These are phyloP conservation scores for Vombatus ursinus DNA, from an alignment of 2,113 vertebrate species.

Conservation along the genomic window DNA sequence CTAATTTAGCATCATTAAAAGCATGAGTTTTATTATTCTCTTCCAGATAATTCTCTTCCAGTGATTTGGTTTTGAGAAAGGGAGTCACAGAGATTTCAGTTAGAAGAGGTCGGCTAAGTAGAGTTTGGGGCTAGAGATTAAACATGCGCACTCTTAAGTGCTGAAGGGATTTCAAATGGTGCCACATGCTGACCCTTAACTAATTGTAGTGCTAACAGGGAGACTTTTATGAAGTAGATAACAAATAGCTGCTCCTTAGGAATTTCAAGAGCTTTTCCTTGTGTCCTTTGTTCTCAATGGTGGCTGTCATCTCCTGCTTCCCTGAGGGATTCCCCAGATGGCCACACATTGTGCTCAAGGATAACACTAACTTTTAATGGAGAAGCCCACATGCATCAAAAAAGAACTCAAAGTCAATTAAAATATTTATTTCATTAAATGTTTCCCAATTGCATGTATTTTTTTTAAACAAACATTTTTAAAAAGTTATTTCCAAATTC, in stretches of 20 bases:
- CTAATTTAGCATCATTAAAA: constrained; percentile 46
- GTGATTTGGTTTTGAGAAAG: constrained; percentile 44
- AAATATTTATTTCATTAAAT: not conserved
- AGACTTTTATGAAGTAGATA: constrained; percentile 60
- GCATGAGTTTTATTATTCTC: constrained; percentile 22
- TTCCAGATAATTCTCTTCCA: constrained; percentile 16
- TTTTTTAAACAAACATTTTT: not conserved
- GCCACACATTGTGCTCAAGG: constrained; percentile 33
- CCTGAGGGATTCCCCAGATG: constrained; percentile 67
- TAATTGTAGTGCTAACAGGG: constrained; percentile 62
- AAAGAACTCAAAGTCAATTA: not conserved
- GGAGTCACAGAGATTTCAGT: not conserved
- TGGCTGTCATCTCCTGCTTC: constrained; percentile 35
- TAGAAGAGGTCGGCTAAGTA: constrained; percentile 41
- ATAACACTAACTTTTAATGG: not conserved
- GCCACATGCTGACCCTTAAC: constrained; percentile 56
- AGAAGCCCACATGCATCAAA: not conserved
- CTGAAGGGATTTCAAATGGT: constrained; percentile 63
- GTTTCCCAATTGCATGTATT: not conserved
- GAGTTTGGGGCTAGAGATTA: constrained; percentile 55
- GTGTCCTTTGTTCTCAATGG: constrained; percentile 26
- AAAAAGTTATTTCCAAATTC: not conserved
- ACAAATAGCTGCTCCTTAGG: constrained; percentile 52
- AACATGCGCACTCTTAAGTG: constrained; percentile 49
- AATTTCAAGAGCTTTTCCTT: constrained; percentile 67